phyloP scores from a whole-genome alignment of 2,888 invertebrate species.

The Steinernema hermaphroditum region DNA sequence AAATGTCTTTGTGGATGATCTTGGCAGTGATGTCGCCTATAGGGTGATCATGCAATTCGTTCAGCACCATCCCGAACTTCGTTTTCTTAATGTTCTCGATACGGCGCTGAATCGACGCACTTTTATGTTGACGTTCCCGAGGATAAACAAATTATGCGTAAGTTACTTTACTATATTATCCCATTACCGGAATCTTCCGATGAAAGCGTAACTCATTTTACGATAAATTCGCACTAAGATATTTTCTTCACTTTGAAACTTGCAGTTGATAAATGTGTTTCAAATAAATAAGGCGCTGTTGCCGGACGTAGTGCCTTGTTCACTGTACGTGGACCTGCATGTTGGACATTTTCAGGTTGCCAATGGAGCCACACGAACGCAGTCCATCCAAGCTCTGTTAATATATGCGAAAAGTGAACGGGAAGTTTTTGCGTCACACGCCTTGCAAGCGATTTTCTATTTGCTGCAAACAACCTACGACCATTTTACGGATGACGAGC shows the following conservation, averaged over 20 bases:
- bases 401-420: slow-evolving; percentile 3
- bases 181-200: neutral
- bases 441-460: neutral
- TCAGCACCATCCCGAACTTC: neutral
- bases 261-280: too few species aligned
- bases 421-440: neutral
- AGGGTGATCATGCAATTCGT: neutral
- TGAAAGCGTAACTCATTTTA: too few species aligned
- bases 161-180: neutral
- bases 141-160: neutral
- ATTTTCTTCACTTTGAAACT: too few species aligned
- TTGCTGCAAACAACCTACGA: neutral
- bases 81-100: neutral
- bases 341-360: neutral
- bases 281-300: too few species aligned
- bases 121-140: neutral
- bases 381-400: neutral
- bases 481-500: neutral
- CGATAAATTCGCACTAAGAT: too few species aligned
- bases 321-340: too few species aligned
- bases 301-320: too few species aligned
- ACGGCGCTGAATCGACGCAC: neutral
- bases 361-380: slow-evolving; percentile 1
- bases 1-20: neutral
- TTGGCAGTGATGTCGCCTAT: neutral